Percentiles rank a stretch among this genome's conserved stretches.
Evolutionary conservation across 2,888 invertebrate species (phyloP).

Genomic region (Orthosia cruda): DNA sequence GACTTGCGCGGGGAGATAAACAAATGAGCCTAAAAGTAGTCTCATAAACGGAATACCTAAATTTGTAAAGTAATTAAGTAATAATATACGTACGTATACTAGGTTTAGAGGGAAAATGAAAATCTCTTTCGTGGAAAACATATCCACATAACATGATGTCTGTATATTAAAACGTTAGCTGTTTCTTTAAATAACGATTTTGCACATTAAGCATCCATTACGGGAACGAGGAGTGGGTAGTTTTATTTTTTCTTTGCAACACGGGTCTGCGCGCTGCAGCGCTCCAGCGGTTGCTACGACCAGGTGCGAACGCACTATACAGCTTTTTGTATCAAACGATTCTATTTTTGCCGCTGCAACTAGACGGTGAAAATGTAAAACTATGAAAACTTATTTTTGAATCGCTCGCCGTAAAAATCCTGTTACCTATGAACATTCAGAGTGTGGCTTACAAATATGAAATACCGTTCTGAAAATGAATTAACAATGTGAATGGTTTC

Average conservation of each 20-base stretch:
- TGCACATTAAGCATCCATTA: conserved; percentile 72
- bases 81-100: background rate
- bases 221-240: conserved; percentile 61
- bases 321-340: conserved; percentile 75
- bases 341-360: conserved; percentile 62
- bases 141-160: conserved; percentile 8
- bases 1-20: conserved; percentile 50
- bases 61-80: conserved; percentile 27
- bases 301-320: conserved; percentile 79
- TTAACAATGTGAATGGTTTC: conserved; percentile 45
- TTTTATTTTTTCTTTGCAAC: conserved; percentile 64
- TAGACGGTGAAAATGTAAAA: conserved; percentile 63
- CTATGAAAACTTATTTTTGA: conserved; percentile 69
- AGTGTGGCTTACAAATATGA: conserved; percentile 56
- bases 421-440: conserved; percentile 43
- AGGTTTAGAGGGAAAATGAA: background rate
- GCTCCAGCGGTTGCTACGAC: conserved; percentile 61
- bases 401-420: conserved; percentile 61
- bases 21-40: conserved; percentile 34
- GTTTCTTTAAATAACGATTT: conserved; percentile 59
- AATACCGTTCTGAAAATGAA: conserved; percentile 50
- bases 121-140: background rate
- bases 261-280: conserved; percentile 60
- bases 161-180: conserved; percentile 19
- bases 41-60: conserved; percentile 32